phyloP scores from a whole-genome alignment of 2,113 vertebrate species.

The Aplodontia rufa region DNA sequence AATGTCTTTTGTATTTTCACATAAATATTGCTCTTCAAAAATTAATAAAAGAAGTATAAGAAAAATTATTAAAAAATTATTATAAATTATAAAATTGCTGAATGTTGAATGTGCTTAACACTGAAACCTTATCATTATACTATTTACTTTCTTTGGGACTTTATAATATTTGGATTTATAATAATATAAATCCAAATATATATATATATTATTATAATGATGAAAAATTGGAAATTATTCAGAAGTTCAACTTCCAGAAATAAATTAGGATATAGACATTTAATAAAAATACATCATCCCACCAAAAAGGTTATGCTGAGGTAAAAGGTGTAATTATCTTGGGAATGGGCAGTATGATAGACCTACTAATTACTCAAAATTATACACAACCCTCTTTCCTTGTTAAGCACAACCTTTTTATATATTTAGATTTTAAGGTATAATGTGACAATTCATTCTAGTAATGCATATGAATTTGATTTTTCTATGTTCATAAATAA shows the following conservation, averaged over 20 bases:
- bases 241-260: background rate
- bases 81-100: background rate
- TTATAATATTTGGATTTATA: background rate
- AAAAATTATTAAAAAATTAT: conserved; percentile 25
- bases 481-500: background rate
- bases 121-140: background rate
- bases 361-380: background rate
- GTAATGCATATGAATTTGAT: background rate
- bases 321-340: background rate
- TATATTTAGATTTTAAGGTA: background rate
- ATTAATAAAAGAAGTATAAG: background rate
- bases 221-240: background rate
- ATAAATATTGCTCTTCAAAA: background rate
- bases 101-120: background rate
- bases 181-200: too few species aligned
- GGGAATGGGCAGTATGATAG: background rate
- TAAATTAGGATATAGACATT: background rate
- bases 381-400: background rate
- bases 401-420: background rate
- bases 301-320: background rate
- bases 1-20: background rate
- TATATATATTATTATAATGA: too few species aligned
- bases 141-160: background rate
- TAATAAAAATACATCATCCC: background rate
- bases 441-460: background rate